Evolutionary conservation across 1,140 invertebrate genomes (phyloP).

Genomic region (Drosophila pachea): DNA sequence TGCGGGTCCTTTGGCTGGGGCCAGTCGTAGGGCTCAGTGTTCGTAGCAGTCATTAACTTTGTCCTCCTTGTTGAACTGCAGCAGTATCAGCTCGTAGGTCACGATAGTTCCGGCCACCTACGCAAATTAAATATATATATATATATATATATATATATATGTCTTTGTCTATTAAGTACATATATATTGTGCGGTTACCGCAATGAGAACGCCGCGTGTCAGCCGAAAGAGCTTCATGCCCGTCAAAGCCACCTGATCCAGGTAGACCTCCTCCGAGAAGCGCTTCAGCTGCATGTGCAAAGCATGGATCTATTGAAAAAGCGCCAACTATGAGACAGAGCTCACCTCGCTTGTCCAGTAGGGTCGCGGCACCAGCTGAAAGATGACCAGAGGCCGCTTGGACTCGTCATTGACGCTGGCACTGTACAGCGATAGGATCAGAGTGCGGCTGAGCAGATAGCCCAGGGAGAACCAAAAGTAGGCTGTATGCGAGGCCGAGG

Average conservation of each 20-base stretch:
- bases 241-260: constrained; percentile 82
- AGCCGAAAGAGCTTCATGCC: constrained; percentile 84
- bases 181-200: constrained; percentile 77
- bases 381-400: constrained; percentile 80
- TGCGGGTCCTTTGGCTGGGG: too few relatives aligned
- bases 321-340: neutral
- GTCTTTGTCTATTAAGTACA: constrained; percentile 34
- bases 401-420: constrained; percentile 83
- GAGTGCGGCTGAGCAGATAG: constrained; percentile 82
- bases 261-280: constrained; percentile 81
- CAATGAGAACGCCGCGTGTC: constrained; percentile 83
- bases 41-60: constrained; percentile 61
- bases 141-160: neutral
- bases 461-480: constrained; percentile 84
- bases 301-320: neutral
- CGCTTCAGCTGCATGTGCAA: constrained; percentile 80
- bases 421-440: constrained; percentile 81
- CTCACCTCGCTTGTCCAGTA: constrained; percentile 82
- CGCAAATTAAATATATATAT: constrained; percentile 4
- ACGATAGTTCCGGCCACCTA: constrained; percentile 86
- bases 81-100: constrained; percentile 84
- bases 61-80: constrained; percentile 81
- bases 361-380: constrained; percentile 81
- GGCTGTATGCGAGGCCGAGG: constrained; percentile 56
- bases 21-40: constrained; percentile 22